Evolutionary conservation across 1,140 invertebrate genomes (phyloP), one percentile per base, ranked within the genome.

Genomic region (Battus philenor): DNA sequence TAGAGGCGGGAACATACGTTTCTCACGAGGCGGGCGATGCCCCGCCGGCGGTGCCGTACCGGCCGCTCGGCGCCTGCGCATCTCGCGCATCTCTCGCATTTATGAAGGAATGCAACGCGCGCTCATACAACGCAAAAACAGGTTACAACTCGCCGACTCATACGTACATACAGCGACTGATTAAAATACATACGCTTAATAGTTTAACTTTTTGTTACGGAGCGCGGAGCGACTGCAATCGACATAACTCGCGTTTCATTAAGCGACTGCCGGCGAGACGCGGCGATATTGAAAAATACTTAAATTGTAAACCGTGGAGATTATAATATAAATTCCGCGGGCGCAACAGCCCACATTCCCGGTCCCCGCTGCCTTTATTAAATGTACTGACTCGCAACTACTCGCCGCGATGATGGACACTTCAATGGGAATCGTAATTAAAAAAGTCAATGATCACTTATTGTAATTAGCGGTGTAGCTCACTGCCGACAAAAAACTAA

Each of bases 361-460:
- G 55, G 47, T 54, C 48, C 55, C 30, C 54, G 51, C 61, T 27
- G 47, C 52, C 47, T 66, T 80, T 75, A 80, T 80, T 80, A 80
- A 80, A 75, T 65, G 63, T 58, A 71, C 73, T 80, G 76, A 80
- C 76, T 77, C 69, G 69, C 71, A 76, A 78, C 67, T 81, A 78
- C 74, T 68, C 65, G 53, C 50, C 44, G 58, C 54, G 49, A 53
- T 83, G 76, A 80, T 71, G 54, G 76, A 77, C 80, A 67, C 59
- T 52, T 81, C 50, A 78, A 84, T 78, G 74, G 67, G 64, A 60
- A 67, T 52, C 61, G 64, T 81, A 80, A 84, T 84, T 81, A 83
- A 84, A 83, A 81, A 81, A 79, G 58, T 67, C 69, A 79, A 81
- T 78, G 68, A 80, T 78, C 77, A 80, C 76, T 81, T 78, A 78